Evolutionary conservation across 2,888 invertebrate genomes (phyloP).

Genomic region (Drosophila phalerata): DNA sequence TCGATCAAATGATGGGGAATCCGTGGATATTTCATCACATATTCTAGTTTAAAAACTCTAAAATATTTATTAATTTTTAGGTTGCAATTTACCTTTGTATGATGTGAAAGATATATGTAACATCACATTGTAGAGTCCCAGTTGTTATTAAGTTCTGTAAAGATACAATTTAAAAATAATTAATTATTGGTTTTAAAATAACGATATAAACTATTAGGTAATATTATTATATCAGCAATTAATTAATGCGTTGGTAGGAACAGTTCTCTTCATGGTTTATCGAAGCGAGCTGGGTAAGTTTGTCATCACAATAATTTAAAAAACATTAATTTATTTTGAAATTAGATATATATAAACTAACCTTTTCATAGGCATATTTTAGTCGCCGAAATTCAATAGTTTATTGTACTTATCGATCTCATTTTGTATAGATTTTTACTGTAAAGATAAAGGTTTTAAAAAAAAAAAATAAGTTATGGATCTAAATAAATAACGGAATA

Average conservation of each 20-base stretch:
- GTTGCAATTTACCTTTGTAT: neutral
- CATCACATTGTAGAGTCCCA: neutral
- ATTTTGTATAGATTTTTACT: neutral
- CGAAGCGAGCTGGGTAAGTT: conserved; percentile 80
- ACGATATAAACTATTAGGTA: too few relatives aligned
- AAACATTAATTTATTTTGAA: too few relatives aligned
- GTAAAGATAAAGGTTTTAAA: neutral
- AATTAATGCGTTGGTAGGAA: conserved; percentile 59
- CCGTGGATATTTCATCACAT: conserved; percentile 20
- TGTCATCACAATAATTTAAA: conserved; percentile 47
- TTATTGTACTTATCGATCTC: too few relatives aligned
- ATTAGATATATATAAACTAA: too few relatives aligned
- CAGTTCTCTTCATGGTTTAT: conserved; percentile 74
- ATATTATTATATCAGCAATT: conserved; percentile 28
- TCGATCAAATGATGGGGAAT: conserved; percentile 29
- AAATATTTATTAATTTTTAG: neutral
- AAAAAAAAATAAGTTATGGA: neutral
- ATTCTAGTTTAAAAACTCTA: neutral
- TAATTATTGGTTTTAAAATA: neutral
- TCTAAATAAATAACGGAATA: too few relatives aligned
- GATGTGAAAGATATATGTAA: neutral
- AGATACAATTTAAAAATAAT: neutral
- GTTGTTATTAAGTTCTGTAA: neutral
- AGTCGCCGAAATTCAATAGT: too few relatives aligned
- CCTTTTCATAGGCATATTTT: too few relatives aligned